Evolutionary conservation across 2,888 invertebrate species (phyloP).

Genomic region (Eristalinus aeneus): DNA sequence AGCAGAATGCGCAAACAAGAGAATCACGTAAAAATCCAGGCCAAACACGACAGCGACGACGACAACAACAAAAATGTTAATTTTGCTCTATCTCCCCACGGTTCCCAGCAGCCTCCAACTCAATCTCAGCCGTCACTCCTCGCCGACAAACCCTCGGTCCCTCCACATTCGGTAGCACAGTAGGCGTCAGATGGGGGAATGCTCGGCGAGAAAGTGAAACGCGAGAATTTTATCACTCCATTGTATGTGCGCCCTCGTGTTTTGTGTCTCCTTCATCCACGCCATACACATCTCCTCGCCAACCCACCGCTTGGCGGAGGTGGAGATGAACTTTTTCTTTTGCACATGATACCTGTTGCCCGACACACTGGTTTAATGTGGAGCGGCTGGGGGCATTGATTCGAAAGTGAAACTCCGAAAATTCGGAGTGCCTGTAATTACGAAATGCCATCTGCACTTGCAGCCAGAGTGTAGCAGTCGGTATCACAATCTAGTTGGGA

Average conservation of each 20-base stretch:
- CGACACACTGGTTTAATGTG: not conserved
- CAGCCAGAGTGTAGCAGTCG: slow-evolving; percentile 53
- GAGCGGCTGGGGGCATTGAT: slow-evolving; percentile 28
- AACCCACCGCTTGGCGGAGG: not conserved
- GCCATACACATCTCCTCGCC: not conserved
- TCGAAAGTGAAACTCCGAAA: slow-evolving; percentile 64
- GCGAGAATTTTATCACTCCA: slow-evolving; percentile 70
- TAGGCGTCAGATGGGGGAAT: slow-evolving; percentile 26
- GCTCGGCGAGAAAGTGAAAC: slow-evolving; percentile 67
- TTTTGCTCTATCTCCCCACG: slow-evolving; percentile 42
- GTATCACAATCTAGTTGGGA: slow-evolving; percentile 5
- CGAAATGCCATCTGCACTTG: slow-evolving; percentile 57
- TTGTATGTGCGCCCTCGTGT: slow-evolving; percentile 58
- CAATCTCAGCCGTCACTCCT: slow-evolving; percentile 1
- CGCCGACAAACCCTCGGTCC: not conserved
- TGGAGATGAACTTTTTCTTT: slow-evolving; percentile 40
- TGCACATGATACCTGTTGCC: slow-evolving; percentile 27
- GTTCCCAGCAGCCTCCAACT: slow-evolving; percentile 39
- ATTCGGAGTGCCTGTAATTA: slow-evolving; percentile 51
- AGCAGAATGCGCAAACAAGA: slow-evolving; percentile 21
- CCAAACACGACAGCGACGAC: slow-evolving; percentile 21
- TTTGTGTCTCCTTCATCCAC: slow-evolving; percentile 40
- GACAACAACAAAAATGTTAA: slow-evolving; percentile 31
- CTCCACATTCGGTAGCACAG: not conserved
- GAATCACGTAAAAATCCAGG: slow-evolving; percentile 52